Base-by-base conservation (phyloP, 1,140 invertebrate species). In the Anthonomus grandis region DNA sequence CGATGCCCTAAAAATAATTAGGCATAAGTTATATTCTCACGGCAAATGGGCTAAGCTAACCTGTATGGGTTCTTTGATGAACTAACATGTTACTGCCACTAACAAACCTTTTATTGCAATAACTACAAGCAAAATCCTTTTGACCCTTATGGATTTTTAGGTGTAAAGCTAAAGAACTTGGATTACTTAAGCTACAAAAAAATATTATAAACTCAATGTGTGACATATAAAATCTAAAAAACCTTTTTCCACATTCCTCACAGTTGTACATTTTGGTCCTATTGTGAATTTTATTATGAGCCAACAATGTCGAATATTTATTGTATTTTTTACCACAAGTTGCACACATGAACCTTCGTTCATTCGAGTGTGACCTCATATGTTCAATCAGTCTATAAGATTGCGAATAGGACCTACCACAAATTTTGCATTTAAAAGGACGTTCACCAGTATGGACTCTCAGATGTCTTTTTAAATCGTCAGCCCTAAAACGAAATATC, bases 101-200 rank as follows among this genome's bases (percentile, higher is more conserved):
- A 71, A 68, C 67, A 49, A 80, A 89, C 0, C 82, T 80, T 60
- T 86, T 83, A 8, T 84, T 84, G 69, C 86, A 88, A 59, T 82
- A 81, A 63, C 81, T 79, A 69, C 86, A 89, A 50, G 81, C 79
- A 50, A 86, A 84, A 57, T 86, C 85, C 60, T 84, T 86, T 19
- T 84, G 74, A 4, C 86, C 86, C 1, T 84, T 83, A 64, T 90
- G 86, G 22, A 83, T 85, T 67, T 85, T 80, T 67, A 85, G 78
- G 63, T 89, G 87, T 37, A 75, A 70, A 18, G 74, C 57, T 36
- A 72, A 61, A 15, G 69, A 71, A 49, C 65, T 64, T 12, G 70
- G 62, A n/a, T 67, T 67, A 51, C 68, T 66, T 36, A 71, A 63
- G 24, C 70, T 71, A 23, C 34, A 48, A 34, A 31, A 27, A 18